Conservation (phyloP, 2,888 invertebrate genomes). For the Pyrrhosoma nymphula region DNA sequence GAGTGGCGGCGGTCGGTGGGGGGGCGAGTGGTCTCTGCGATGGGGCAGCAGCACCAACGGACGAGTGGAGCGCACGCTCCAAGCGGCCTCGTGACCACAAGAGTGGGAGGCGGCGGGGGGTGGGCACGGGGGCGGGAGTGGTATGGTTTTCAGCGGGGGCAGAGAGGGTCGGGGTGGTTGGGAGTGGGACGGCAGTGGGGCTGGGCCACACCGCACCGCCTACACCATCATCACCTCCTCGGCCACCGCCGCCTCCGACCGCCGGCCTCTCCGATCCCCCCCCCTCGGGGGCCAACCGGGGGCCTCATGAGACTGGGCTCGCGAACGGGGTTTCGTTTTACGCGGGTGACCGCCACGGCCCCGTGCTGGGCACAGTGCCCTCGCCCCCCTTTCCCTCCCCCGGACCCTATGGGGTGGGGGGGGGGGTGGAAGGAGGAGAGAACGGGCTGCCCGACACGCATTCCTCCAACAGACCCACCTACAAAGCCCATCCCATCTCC, state of each 20-base stretch:
- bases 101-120: not conserved
- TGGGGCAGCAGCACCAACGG: not conserved
- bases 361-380: slow-evolving; percentile 55
- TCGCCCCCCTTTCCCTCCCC: not conserved
- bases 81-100: not conserved
- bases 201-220: slow-evolving; percentile 1
- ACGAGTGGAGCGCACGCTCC: not conserved
- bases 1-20: not conserved
- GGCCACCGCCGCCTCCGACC: slow-evolving; percentile 15
- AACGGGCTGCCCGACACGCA: not conserved
- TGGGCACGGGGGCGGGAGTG: not conserved
- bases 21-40: not conserved
- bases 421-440: not conserved
- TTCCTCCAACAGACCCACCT: not conserved
- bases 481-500: too few relatives aligned
- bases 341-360: slow-evolving; percentile 56
- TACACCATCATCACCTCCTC: slow-evolving; percentile 22
- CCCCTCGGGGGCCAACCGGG: not conserved
- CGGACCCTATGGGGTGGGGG: too few relatives aligned
- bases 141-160: not conserved
- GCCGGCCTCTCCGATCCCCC: not conserved
- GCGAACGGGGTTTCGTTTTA: slow-evolving; percentile 30
- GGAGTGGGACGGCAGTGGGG: not conserved
- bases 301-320: not conserved
- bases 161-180: not conserved